Base-by-base conservation (phyloP, 2,113 vertebrate genomes). In the Genyomyrus donnyi region DNA sequence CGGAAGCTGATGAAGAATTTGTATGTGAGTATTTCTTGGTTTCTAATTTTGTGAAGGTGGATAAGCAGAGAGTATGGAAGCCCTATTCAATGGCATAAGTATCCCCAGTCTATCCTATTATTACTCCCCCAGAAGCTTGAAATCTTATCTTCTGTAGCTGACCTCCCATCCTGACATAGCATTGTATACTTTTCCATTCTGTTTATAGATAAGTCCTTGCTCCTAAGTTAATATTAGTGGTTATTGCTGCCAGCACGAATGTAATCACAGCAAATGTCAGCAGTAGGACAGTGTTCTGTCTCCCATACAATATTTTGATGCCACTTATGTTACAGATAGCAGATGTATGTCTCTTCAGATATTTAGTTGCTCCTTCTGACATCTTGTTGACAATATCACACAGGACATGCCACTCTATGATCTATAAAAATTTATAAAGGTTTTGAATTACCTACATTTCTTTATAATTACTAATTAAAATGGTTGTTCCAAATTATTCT, bases 11-110 rank as follows among this genome's bases (percentile, higher is more conserved):
- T 89, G 87, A 94, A 91, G 87, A 74, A 53, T 91, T 91, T 89
- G 91, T 91, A 91, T 91, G 90, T 91, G 90, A 93, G 89, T 93
- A 90, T 93, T 89, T 88, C 45, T 66, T 53, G 87, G 91, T 92
- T 90, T 74, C 85, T 90, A 45, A 83, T 77, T 88, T 84, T 91
- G n/a, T 86, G 91, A 87, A 91, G 88, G 91, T 91, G 88, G 85
- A 90, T 90, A 91, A 91, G 53, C 91, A 91, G 92, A 90, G 83
- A 85, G 3, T 58, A 58, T 52, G 90, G 31, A 77, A 56, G 80
- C 42, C 24, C 91, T 91, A 91, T 89, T 89, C 27, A 56, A 39
- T 35, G 92, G 90, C 31, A 91, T 90, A 85, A 90, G 87, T 88
- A 52, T 46, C 85, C 89, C 89, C 83, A 86, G 62, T 53, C 74